These are phyloP conservation scores for Acanthiza pusilla DNA, from an alignment of 2,797 vertebrate genomes.

Conservation along the genomic window DNA sequence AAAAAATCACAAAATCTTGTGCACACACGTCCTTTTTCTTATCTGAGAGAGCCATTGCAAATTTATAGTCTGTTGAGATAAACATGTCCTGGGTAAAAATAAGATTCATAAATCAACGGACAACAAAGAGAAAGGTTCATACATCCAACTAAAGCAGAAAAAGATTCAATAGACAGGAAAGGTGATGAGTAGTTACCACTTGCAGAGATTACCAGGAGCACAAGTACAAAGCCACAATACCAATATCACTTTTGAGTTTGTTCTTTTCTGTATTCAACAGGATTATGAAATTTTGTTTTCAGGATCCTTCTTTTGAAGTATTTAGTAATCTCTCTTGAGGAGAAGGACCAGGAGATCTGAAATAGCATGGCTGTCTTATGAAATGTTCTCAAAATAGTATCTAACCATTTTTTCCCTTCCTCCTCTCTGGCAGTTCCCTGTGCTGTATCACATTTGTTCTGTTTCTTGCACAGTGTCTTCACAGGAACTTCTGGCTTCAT, in stretches of 20 bases:
- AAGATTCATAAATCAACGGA: neutral
- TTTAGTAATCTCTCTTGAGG: neutral
- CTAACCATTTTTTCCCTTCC: neutral
- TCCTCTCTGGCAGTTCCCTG: neutral
- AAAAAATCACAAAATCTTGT: neutral
- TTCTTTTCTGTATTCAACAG: neutral
- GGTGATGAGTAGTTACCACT: neutral
- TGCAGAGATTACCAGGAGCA: neutral
- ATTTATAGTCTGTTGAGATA: neutral
- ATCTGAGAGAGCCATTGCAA: neutral
- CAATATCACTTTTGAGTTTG: neutral
- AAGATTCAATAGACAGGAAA: neutral
- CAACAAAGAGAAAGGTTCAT: neutral
- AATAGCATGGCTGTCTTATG: neutral
- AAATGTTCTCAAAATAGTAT: neutral
- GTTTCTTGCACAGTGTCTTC: neutral
- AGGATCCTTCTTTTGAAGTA: neutral
- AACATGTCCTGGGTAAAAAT: neutral
- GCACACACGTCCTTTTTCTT: neutral
- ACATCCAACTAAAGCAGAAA: neutral
- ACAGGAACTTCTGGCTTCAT: neutral
- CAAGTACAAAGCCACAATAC: neutral
- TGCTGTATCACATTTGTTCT: neutral
- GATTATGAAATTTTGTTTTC: neutral
- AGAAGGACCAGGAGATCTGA: neutral